These are phyloP conservation scores for Philopedon plagiatum DNA, from an alignment of 2,888 invertebrate genomes.

Conservation along the genomic window DNA sequence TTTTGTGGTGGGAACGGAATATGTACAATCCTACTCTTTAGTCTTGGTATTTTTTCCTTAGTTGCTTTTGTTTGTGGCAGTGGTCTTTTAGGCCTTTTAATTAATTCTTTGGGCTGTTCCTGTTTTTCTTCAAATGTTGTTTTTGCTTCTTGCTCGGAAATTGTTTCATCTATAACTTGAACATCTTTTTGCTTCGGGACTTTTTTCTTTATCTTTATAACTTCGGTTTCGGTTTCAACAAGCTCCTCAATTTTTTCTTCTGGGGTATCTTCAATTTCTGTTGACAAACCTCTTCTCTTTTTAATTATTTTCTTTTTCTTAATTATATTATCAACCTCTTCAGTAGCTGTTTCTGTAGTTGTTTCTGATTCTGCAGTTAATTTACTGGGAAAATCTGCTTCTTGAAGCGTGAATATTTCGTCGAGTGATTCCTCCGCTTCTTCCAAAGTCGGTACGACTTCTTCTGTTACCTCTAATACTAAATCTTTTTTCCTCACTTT, in stretches of 20 bases:
- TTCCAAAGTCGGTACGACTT: conserved; percentile 9
- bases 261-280: not conserved
- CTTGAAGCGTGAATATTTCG: not conserved
- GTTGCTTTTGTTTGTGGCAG: conserved; percentile 57
- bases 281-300: conserved; percentile 52
- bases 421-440: conserved; percentile 49
- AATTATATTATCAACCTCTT: conserved; percentile 57
- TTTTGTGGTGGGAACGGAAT: conserved; percentile 68
- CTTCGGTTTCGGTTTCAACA: conserved; percentile 1
- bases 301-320: conserved; percentile 65
- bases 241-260: conserved; percentile 25
- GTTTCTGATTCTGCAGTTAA: conserved; percentile 62
- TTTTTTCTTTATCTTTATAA: conserved; percentile 41
- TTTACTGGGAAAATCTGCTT: conserved; percentile 47
- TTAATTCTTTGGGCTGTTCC: conserved; percentile 56
- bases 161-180: conserved; percentile 29
- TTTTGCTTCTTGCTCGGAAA: conserved; percentile 23
- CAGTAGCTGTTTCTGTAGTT: conserved; percentile 56
- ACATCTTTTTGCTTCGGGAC: conserved; percentile 27
- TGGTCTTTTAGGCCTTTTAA: conserved; percentile 62
- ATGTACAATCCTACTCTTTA: conserved; percentile 66
- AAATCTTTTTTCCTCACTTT: conserved; percentile 54
- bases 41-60: conserved; percentile 53
- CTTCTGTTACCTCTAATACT: conserved; percentile 41
- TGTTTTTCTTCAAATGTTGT: conserved; percentile 51